Conservation (phyloP, 2,797 vertebrate genomes). For the Buphagus erythrorhynchus region DNA sequence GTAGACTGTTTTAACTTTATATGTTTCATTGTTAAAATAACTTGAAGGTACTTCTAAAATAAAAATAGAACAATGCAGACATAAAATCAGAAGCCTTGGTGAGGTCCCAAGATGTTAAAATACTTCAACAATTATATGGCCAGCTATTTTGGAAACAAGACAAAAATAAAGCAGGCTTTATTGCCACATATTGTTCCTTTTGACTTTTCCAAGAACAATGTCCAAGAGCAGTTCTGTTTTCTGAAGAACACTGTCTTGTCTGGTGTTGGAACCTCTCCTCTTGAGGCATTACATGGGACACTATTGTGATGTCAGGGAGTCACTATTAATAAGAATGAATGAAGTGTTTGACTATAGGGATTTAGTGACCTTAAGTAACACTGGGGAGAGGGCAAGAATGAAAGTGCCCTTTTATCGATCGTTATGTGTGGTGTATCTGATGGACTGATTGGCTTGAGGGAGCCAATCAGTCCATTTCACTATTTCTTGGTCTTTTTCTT, state of each 20-base stretch:
- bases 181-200: neutral
- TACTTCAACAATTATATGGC: neutral
- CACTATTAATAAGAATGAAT: neutral
- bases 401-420: neutral
- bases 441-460: neutral
- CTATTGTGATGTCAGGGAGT: neutral
- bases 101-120: neutral
- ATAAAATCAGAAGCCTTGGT: neutral
- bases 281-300: neutral
- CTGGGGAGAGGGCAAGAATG: neutral
- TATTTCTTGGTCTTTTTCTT: too few relatives aligned
- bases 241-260: neutral
- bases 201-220: neutral
- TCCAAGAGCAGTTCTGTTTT: neutral
- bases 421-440: neutral
- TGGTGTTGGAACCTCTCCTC: neutral
- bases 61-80: neutral
- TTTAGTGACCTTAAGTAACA: neutral
- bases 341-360: neutral
- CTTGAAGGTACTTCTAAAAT: neutral
- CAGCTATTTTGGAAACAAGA: neutral
- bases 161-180: neutral
- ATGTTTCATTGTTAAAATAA: neutral
- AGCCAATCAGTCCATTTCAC: too few relatives aligned
- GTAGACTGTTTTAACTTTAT: neutral